Evolutionary conservation across 2,113 vertebrate genomes (phyloP).

Genomic region (Odocoileus hemionus): DNA sequence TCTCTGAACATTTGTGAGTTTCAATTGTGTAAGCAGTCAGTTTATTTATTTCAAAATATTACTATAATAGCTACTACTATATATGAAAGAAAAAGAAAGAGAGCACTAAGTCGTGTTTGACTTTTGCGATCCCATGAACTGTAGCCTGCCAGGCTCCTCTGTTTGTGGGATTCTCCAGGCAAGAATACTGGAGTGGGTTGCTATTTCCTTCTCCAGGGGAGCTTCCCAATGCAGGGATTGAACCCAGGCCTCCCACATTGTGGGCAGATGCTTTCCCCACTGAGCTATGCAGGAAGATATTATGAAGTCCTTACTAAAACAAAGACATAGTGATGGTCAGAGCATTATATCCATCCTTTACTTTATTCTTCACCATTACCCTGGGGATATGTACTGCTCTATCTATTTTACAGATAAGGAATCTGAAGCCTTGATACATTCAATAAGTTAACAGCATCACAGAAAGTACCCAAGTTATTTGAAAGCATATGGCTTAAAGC

Average conservation of each 20-base stretch:
- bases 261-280: not conserved
- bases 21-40: not conserved
- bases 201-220: not conserved
- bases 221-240: not conserved
- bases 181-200: not conserved
- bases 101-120: not conserved
- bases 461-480: not conserved
- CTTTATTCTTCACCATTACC: not conserved
- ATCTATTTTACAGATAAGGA: not conserved
- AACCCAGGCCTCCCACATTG: not conserved
- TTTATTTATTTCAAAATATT: not conserved
- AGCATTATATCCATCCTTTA: not conserved
- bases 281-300: not conserved
- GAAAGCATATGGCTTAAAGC: not conserved
- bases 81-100: not conserved
- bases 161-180: not conserved
- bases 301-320: not conserved
- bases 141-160: not conserved
- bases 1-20: not conserved
- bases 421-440: not conserved
- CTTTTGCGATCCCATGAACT: not conserved
- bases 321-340: not conserved
- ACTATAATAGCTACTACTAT: not conserved
- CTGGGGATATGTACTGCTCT: not conserved
- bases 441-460: not conserved